Conservation (phyloP, 1,140 invertebrate species). For the Meloidogyne floridensis region DNA sequence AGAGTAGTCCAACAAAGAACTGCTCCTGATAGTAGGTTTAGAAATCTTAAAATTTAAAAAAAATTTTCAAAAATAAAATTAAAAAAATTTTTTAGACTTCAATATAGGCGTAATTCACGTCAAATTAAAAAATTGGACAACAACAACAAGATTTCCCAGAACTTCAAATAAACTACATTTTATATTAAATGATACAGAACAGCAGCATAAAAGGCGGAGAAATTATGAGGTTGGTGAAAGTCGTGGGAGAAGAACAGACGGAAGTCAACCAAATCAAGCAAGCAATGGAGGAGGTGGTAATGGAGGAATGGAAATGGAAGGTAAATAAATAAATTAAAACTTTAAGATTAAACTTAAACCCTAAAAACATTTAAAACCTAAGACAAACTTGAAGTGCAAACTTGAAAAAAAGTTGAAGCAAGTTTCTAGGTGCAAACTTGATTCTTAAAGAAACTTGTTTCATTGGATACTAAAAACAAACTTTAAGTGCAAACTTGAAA, state of each 20-base stretch:
- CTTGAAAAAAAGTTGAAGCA: background rate
- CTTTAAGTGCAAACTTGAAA: background rate
- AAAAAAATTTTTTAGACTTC: conserved; percentile 23
- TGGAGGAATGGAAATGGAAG: background rate
- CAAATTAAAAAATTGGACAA: conserved; percentile 28
- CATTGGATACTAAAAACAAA: conserved; percentile 3
- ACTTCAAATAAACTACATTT: conserved; percentile 7
- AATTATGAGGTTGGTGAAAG: background rate
- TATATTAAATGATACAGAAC: conserved; percentile 4
- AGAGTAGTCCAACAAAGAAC: background rate
- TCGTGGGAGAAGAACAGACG: conserved; percentile 6
- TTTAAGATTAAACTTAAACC: background rate
- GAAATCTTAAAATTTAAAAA: background rate
- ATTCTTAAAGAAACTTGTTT: background rate
- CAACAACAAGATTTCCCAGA: conserved; percentile 8
- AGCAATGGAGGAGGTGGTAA: background rate
- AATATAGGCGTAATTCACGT: conserved; percentile 32
- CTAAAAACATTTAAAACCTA: background rate
- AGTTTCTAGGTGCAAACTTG: background rate
- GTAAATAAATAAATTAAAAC: background rate
- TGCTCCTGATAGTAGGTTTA: conserved; percentile 9
- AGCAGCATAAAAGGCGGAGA: background rate
- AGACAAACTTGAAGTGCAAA: background rate
- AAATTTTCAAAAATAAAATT: conserved; percentile 4
- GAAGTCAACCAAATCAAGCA: conserved; percentile 5